Evolutionary conservation across 35 echinoderm and acorn worm genomes (phyloP), one percentile per base, ranked within the genome.

Genomic region (Acanthaster planci): DNA sequence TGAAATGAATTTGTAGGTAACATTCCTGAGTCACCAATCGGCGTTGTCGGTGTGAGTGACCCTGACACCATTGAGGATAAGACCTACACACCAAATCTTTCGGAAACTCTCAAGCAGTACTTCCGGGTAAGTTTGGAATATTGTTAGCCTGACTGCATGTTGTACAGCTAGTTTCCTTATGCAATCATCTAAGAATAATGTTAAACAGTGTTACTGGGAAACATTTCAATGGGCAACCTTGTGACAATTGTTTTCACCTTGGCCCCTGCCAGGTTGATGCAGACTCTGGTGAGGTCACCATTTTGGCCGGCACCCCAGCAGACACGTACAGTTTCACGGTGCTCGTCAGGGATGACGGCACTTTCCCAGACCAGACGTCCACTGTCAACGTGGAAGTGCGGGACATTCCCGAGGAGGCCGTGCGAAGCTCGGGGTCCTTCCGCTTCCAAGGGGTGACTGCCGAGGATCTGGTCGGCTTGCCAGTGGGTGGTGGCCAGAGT

Each of bases 361-460:
- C n/a, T 44, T 98, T 40, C n/a, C 3, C 5, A 1, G 80, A 84
- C 31, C 81, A 80, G n/a, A 67, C 39, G 5, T 90, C 87, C 37
- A 89, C 77, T 0, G 85, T 98, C 29, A 78, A 72, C 0, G 92
- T 98, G n/a, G 83, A 37, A 1, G 88, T 98, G 80, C 85, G 81
- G 22, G 95, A 93, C 27, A 76, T 98, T 9, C 95, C 95, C 0
- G 55, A 83, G 44, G 95, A 98, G 52, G 95, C 95, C 4, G 95
- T 98, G 19, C 91, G 80, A 80, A 93, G 89, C 52, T 98, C 95
- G 0, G 95, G 95, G 6, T 98, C 95, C 8, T 57, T 98, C 32
- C 84, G 95, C 12, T 87, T 98, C 37, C 22, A 78, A 0, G 88
- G 85, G 19, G 77, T 77, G 9, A 93, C 95, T 0, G 91, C 95